These are phyloP conservation scores for Portevinia maculata DNA, from an alignment of 2,888 invertebrate genomes.

Conservation along the genomic window DNA sequence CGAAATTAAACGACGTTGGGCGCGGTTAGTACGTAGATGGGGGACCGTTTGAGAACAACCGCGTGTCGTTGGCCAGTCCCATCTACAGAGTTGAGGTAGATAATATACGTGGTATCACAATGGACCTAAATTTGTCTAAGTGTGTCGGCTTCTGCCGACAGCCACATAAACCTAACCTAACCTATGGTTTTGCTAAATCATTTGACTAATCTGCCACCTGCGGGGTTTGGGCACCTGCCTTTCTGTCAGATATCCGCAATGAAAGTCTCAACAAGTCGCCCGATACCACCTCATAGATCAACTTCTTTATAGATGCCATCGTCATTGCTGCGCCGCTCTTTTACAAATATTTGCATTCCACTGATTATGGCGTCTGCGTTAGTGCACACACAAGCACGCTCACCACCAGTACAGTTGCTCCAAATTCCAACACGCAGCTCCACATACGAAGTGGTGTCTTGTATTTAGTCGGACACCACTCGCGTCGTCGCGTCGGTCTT, in stretches of 20 bases:
- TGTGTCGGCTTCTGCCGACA: too few species aligned
- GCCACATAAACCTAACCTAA: too few species aligned
- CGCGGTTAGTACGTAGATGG: too few species aligned
- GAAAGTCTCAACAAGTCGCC: neutral
- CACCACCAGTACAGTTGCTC: constrained; percentile 32
- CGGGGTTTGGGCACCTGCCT: neutral
- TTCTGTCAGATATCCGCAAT: neutral
- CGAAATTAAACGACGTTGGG: too few species aligned
- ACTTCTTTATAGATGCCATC: constrained; percentile 35
- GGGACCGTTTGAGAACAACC: too few species aligned
- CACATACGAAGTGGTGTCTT: constrained; percentile 20
- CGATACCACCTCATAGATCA: constrained; percentile 8
- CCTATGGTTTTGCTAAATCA: too few species aligned
- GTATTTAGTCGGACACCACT: neutral
- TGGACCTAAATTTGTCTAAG: too few species aligned
- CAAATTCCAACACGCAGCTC: constrained; percentile 67
- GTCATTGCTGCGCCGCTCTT: constrained; percentile 39
- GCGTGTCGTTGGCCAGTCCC: too few species aligned
- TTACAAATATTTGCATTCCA: constrained; percentile 67
- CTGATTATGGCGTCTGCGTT: constrained; percentile 57
- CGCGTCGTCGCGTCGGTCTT: neutral
- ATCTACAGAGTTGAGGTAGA: too few species aligned
- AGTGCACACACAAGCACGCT: constrained; percentile 1
- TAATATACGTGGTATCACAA: too few species aligned
- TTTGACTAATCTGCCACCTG: neutral